Conservation (phyloP, 2,797 vertebrate species). For the Prionace glauca region DNA sequence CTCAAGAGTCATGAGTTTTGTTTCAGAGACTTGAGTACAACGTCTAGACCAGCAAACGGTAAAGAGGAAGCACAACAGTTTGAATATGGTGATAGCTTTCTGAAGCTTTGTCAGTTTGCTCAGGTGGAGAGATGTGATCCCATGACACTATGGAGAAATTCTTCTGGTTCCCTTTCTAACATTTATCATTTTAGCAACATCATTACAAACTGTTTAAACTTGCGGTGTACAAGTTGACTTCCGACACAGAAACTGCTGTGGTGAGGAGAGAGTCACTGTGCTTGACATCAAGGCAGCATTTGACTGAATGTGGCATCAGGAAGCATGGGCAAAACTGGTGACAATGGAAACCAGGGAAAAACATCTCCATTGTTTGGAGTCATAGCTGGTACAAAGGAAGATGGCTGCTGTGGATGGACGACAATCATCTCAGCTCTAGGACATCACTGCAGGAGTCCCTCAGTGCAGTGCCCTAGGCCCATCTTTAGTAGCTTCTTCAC, state of each 20-base stretch:
- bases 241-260: background rate
- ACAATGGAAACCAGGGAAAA: too few relatives aligned
- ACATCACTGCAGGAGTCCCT: too few relatives aligned
- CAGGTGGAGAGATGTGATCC: background rate
- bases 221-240: background rate
- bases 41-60: background rate
- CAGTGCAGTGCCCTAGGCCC: too few relatives aligned
- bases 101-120: background rate
- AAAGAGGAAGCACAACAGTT: background rate
- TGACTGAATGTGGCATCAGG: too few relatives aligned
- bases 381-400: too few relatives aligned
- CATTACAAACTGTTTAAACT: background rate
- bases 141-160: background rate
- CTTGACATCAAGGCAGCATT: too few relatives aligned
- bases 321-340: too few relatives aligned
- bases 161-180: background rate
- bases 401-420: too few relatives aligned
- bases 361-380: too few relatives aligned
- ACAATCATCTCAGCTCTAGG: too few relatives aligned
- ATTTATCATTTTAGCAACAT: background rate
- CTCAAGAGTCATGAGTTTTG: background rate
- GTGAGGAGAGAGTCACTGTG: too few relatives aligned
- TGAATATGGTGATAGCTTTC: background rate
- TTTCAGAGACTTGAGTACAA: background rate
- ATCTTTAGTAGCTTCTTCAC: too few relatives aligned